Percentiles rank a stretch among this genome's conserved stretches.
phyloP scores from a whole-genome alignment of 2,113 vertebrate species.

The Crotalus viridis region DNA sequence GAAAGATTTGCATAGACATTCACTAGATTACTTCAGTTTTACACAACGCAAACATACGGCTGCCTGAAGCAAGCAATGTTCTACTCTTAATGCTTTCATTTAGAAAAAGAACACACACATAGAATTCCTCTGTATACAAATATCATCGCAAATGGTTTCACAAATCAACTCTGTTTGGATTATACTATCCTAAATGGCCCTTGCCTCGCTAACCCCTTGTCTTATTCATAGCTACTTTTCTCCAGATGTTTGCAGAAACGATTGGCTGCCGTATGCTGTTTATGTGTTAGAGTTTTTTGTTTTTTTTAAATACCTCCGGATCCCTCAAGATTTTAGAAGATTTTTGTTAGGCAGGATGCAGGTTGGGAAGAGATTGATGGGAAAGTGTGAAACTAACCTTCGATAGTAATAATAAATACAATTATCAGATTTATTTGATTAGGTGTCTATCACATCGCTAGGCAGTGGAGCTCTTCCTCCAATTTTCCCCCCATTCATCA shows the following conservation, averaged over 20 bases:
- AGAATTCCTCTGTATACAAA: neutral
- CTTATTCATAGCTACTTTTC: neutral
- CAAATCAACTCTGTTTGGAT: slow-evolving; percentile 18
- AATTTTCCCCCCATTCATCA: no score
- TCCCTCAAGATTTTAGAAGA: neutral
- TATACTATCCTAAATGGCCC: neutral
- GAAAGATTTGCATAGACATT: neutral
- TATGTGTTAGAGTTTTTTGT: neutral
- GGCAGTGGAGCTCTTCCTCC: no score
- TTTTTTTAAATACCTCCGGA: no score
- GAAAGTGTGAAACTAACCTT: neutral
- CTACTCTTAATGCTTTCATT: neutral
- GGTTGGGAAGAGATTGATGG: no score
- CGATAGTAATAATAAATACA: neutral
- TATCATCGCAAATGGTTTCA: neutral
- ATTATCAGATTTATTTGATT: neutral
- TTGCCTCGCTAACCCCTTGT: neutral
- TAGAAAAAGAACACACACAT: neutral
- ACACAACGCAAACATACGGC: neutral
- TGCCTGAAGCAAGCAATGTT: neutral
- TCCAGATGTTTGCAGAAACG: neutral
- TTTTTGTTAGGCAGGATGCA: neutral
- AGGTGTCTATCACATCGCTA: neutral
- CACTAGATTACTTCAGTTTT: slow-evolving; percentile 12
- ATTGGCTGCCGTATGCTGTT: neutral